A percentile compares a stretch with the other conserved stretches of the same genome.
Evolutionary conservation across 2,888 invertebrate genomes (phyloP).

Genomic region (Anticlea derivata): DNA sequence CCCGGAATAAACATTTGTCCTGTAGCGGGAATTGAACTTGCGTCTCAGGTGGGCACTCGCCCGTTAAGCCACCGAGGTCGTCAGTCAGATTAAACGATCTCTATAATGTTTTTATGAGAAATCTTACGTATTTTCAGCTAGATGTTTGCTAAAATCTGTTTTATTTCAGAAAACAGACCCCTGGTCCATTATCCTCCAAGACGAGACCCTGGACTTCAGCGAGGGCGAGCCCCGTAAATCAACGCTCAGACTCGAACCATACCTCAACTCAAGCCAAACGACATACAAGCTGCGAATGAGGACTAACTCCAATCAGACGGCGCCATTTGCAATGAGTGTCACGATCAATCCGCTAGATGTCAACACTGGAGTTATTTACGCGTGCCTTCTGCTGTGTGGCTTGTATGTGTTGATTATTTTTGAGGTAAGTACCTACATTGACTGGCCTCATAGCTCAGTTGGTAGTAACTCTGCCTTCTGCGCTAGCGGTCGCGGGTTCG

Average conservation of each 20-base stretch:
- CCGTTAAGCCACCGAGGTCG: no score
- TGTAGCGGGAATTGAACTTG: no score
- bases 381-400: conserved; percentile 87
- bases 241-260: conserved; percentile 57
- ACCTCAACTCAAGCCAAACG: conserved; percentile 34
- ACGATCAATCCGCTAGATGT: conserved; percentile 86
- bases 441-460: no score
- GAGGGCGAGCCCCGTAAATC: conserved; percentile 69
- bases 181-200: conserved; percentile 85
- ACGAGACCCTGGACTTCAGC: conserved; percentile 84
- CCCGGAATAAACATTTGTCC: no score
- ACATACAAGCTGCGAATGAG: conserved; percentile 48
- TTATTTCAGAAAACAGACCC: conserved; percentile 67
- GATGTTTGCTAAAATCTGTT: not conserved
- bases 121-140: no score
- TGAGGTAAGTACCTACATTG: conserved; percentile 90
- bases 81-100: no score
- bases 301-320: conserved; percentile 47
- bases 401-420: conserved; percentile 93
- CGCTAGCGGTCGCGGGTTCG: no score
- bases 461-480: no score
- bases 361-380: conserved; percentile 88
- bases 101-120: no score
- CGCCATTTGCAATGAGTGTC: conserved; percentile 73
- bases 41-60: no score